These are phyloP conservation scores for Drosophila dunni DNA, from an alignment of 1,140 invertebrate genomes.

Conservation along the genomic window DNA sequence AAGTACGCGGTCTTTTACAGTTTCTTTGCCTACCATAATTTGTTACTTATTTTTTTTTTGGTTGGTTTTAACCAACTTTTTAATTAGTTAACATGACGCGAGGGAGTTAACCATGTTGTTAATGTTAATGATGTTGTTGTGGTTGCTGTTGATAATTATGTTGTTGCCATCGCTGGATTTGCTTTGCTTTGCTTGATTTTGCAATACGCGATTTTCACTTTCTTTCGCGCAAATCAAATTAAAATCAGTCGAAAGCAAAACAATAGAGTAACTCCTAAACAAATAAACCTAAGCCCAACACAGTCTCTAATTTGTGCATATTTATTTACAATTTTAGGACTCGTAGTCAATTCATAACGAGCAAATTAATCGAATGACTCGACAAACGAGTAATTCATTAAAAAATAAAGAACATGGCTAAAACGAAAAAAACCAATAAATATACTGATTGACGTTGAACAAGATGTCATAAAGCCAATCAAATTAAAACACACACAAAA, in stretches of 20 bases:
- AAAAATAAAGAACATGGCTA: neutral
- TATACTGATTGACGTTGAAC: neutral
- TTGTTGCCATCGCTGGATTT: slow-evolving; percentile 10
- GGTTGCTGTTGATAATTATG: slow-evolving; percentile 14
- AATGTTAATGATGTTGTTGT: slow-evolving; percentile 12
- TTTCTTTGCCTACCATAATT: slow-evolving; percentile 1
- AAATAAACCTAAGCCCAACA: neutral
- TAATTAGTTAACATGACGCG: slow-evolving; percentile 40
- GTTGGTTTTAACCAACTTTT: slow-evolving; percentile 3
- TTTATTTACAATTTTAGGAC: neutral
- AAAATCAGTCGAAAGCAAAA: slow-evolving; percentile 29
- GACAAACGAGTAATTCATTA: neutral
- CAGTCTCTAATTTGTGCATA: neutral
- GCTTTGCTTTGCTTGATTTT: slow-evolving; percentile 9
- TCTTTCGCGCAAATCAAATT: slow-evolving; percentile 40
- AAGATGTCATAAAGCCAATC: neutral
- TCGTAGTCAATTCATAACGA: neutral
- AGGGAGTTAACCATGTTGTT: slow-evolving; percentile 16
- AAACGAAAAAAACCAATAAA: no score
- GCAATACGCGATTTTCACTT: slow-evolving; percentile 27
- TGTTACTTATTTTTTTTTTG: neutral
- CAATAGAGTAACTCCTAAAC: slow-evolving; percentile 18
- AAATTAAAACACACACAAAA: slow-evolving; percentile 1
- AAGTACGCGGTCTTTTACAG: no score
- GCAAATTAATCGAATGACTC: neutral